Conservation (phyloP, 1,140 invertebrate species). For the Drosophila bifasciata region DNA sequence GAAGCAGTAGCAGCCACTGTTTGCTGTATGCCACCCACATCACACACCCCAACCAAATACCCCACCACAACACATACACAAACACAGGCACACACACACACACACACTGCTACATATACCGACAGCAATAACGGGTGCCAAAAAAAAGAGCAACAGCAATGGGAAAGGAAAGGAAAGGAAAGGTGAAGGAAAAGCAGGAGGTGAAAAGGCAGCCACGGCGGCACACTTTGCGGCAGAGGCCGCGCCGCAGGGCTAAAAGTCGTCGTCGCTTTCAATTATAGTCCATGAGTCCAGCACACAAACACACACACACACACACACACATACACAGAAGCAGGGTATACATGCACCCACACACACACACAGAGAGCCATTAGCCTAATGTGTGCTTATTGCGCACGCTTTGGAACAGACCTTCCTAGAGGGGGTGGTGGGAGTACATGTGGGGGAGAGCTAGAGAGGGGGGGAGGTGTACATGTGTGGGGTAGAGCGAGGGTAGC, state of each 20-base stretch:
- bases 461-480: too few species aligned
- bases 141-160: constrained; percentile 53
- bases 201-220: constrained; percentile 39
- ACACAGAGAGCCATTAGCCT: constrained; percentile 66
- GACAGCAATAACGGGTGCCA: not conserved
- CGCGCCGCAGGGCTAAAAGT: constrained; percentile 54
- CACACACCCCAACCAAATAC: too few species aligned
- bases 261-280: constrained; percentile 65
- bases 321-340: constrained; percentile 2
- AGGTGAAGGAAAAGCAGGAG: constrained; percentile 13
- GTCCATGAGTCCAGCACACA: constrained; percentile 42
- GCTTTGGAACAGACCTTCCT: constrained; percentile 62
- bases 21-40: constrained; percentile 10
- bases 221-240: constrained; percentile 47
- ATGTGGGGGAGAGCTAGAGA: not conserved
- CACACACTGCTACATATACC: not conserved
- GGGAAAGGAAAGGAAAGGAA: constrained; percentile 26
- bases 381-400: constrained; percentile 81
- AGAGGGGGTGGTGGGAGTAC: constrained; percentile 31
- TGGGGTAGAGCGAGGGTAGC: too few species aligned
- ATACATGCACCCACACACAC: constrained; percentile 22
- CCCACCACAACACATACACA: constrained; percentile 18
- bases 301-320: constrained; percentile 36
- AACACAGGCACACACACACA: not conserved
- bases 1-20: constrained; percentile 16